Conservation (phyloP, 2,888 invertebrate genomes). For the Nesidiocoris tenuis region DNA sequence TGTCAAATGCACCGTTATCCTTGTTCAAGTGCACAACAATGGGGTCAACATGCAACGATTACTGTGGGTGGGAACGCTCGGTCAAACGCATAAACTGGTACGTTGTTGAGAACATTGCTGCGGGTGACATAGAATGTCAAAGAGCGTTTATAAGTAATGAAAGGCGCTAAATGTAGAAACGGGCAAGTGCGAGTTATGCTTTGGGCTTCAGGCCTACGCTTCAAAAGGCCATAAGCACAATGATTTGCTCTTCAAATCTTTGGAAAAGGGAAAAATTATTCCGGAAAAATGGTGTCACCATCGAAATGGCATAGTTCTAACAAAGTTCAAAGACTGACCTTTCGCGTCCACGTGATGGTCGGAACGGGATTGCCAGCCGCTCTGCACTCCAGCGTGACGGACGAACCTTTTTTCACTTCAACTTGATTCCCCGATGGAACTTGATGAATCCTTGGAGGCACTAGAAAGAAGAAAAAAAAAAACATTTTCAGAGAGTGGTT, state of each 20-base stretch:
- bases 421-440: slow-evolving; percentile 66
- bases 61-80: too few relatives aligned
- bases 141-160: too few relatives aligned
- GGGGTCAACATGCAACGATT: too few relatives aligned
- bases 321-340: slow-evolving; percentile 55
- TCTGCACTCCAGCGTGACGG: slow-evolving; percentile 68
- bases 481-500: too few relatives aligned
- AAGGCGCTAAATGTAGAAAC: too few relatives aligned
- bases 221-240: not conserved
- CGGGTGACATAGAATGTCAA: too few relatives aligned
- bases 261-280: not conserved
- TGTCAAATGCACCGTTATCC: too few relatives aligned
- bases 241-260: not conserved
- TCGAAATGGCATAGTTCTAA: not conserved
- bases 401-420: slow-evolving; percentile 67
- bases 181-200: too few relatives aligned
- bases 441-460: slow-evolving; percentile 68
- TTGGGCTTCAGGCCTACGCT: too few relatives aligned
- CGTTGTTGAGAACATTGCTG: too few relatives aligned
- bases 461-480: slow-evolving; percentile 54
- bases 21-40: too few relatives aligned
- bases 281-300: not conserved
- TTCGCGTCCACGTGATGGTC: slow-evolving; percentile 68
- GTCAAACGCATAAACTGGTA: too few relatives aligned
- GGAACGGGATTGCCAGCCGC: slow-evolving; percentile 73